These are phyloP conservation scores for Ianthella basta DNA, from an alignment of 37 sponge, comb jelly and placozoan genomes.

Conservation along the genomic window DNA sequence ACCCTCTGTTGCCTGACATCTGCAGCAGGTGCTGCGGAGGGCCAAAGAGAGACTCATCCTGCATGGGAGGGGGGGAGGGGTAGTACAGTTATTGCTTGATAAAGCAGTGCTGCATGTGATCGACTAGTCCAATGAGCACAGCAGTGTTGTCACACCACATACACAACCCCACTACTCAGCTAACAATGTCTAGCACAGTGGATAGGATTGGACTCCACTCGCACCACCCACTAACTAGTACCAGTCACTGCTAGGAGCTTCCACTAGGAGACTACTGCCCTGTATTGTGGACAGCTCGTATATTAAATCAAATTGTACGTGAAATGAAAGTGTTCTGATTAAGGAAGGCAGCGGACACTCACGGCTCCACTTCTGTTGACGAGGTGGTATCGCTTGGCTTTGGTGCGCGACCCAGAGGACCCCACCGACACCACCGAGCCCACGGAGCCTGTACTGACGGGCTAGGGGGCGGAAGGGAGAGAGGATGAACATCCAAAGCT, in stretches of 20 bases:
- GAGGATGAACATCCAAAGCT: background rate
- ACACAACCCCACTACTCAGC: no score
- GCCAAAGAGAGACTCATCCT: constrained; percentile 87
- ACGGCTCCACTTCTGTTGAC: constrained; percentile 29
- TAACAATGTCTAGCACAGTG: no score
- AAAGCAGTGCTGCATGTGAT: no score
- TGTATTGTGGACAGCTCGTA: no score
- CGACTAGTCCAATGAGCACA: no score
- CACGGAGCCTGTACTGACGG: constrained; percentile 38
- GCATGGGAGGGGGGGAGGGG: background rate
- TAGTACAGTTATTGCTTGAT: background rate
- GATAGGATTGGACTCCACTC: no score
- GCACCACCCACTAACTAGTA: no score
- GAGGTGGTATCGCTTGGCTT: constrained; percentile 28
- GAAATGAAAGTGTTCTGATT: no score
- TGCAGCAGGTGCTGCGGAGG: constrained; percentile 65
- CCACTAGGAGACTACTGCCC: no score
- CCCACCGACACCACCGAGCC: constrained; percentile 32
- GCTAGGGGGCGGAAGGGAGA: background rate
- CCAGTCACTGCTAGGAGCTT: no score
- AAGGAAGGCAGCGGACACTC: background rate
- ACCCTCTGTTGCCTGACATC: constrained; percentile 82
- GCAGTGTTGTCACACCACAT: no score
- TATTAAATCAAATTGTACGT: no score
- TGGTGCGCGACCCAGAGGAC: constrained; percentile 4